Base-by-base conservation (phyloP, 2,797 vertebrate genomes). In the Gobionotothen gibberifrons region DNA sequence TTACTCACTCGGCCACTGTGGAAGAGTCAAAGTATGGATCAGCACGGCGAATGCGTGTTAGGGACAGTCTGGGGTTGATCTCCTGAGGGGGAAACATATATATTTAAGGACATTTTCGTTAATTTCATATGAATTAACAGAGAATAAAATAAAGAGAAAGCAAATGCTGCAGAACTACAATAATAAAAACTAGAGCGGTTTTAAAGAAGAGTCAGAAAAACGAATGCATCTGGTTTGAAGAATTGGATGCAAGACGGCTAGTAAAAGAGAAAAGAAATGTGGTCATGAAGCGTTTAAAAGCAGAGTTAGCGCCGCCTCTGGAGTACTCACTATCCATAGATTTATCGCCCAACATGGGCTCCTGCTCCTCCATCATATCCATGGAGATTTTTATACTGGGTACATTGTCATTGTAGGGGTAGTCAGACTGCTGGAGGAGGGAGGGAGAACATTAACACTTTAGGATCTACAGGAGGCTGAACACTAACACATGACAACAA, bases 341-440 rank as follows among this genome's bases (percentile, higher is more conserved):
- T 93, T 97, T 97, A 93, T 95, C 95, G 84, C 95, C 96, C 96
- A 98, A 95, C 96, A 98, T 97, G 91, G 97, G 96, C 79, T 97
- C 96, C 90, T 97, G 95, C 90, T 98, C 97, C 90, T 98, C 97
- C 97, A 99, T 96, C 94, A 96, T 95, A 93, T 99, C 97, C 98
- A 99, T 98, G 92, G 98, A 97, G 86, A 99, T 99, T 97, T 98
- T 98, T 96, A 99, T 98, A 95, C 94, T 97, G 94, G 98, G 97
- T 90, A 98, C 82, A 90, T 96, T 98, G 94, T 97, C 97, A 95
- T 94, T 93, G 94, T 96, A 97, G 79, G 96, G 97, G 88, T 94
- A 98, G 94, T 98, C 97, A 81, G 97, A 97, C 97, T 98, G 97
- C 94, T 90, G 93, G 95, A 97, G 96, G 67, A 94, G 79, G 93